A percentile compares a stretch with the other conserved stretches of the same genome.
Evolutionary conservation across 2,888 invertebrate genomes (phyloP).

Genomic region (Agonopterix alstromeriana): DNA sequence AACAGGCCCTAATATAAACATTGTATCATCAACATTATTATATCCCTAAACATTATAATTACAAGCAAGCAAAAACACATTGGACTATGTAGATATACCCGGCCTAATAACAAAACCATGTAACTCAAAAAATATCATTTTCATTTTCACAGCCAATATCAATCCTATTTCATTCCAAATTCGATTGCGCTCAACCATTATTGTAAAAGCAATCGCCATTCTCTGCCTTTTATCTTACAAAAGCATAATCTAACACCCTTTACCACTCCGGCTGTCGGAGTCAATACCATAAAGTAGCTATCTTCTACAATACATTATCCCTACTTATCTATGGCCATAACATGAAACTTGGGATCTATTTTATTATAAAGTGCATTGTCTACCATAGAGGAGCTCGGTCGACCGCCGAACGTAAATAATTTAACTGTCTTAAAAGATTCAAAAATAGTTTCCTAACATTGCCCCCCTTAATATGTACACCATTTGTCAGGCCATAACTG

Average conservation of each 20-base stretch:
- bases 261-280: slow-evolving; percentile 61
- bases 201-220: slow-evolving; percentile 48
- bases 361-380: slow-evolving; percentile 77
- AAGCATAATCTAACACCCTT: slow-evolving; percentile 66
- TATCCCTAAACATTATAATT: no score
- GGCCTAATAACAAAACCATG: neutral
- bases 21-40: no score
- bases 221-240: slow-evolving; percentile 40
- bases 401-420: slow-evolving; percentile 72
- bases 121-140: slow-evolving; percentile 16
- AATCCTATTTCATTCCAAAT: slow-evolving; percentile 26
- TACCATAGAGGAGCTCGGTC: slow-evolving; percentile 59
- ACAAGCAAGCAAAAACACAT: no score
- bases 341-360: slow-evolving; percentile 67
- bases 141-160: slow-evolving; percentile 10
- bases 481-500: slow-evolving; percentile 77
- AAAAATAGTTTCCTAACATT: slow-evolving; percentile 77
- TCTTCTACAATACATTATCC: slow-evolving; percentile 70
- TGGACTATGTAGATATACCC: neutral
- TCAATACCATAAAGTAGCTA: slow-evolving; percentile 69
- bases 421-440: slow-evolving; percentile 78
- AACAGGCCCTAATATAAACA: no score
- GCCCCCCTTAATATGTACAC: slow-evolving; percentile 76
- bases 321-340: slow-evolving; percentile 70
- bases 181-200: slow-evolving; percentile 39